Evolutionary conservation across 2,888 invertebrate genomes (phyloP).

Genomic region (Dugesia japonica): DNA sequence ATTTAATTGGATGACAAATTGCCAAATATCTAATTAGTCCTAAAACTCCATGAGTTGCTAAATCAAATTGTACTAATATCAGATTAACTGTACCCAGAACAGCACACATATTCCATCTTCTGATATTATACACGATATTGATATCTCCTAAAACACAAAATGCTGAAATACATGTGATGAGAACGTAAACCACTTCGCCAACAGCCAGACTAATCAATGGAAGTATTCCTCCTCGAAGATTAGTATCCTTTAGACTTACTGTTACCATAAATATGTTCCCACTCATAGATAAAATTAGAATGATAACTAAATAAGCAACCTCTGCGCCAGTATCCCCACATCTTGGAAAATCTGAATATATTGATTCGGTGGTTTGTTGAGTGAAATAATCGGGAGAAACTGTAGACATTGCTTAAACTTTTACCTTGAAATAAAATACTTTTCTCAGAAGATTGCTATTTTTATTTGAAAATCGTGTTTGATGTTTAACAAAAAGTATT

Average conservation of each 20-base stretch:
- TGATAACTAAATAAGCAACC: neutral
- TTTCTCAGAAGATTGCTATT: too few species aligned
- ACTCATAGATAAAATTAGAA: neutral
- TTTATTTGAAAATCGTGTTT: too few species aligned
- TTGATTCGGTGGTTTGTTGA: neutral
- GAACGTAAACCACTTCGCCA: neutral
- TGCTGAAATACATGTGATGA: neutral
- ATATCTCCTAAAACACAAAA: slow-evolving; percentile 7
- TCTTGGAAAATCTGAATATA: neutral
- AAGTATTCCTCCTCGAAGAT: slow-evolving; percentile 1
- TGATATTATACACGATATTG: neutral
- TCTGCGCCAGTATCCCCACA: neutral
- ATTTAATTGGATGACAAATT: neutral
- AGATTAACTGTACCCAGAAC: neutral
- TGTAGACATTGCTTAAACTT: too few species aligned
- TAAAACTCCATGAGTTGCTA: neutral
- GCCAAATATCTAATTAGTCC: neutral
- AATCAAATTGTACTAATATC: neutral
- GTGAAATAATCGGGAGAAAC: too few species aligned
- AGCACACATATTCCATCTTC: neutral
- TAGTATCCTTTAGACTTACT: neutral
- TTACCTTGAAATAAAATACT: too few species aligned
- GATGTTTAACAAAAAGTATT: too few species aligned
- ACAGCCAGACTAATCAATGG: neutral
- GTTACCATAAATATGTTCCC: neutral